Evolutionary conservation across 2,888 invertebrate species (phyloP).

Genomic region (Mermis nigrescens): DNA sequence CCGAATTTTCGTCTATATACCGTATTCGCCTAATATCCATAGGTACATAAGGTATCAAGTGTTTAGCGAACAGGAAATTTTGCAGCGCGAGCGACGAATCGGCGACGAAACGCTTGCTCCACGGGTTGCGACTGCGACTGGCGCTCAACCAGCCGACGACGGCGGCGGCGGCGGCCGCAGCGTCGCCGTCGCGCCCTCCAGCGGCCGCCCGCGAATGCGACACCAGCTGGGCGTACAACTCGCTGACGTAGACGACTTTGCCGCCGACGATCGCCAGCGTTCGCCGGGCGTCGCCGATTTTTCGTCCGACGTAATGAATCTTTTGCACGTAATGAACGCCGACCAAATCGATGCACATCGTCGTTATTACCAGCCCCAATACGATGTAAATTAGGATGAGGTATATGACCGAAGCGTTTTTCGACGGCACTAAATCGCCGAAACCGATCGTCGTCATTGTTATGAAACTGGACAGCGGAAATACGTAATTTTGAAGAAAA

Average conservation of each 20-base stretch:
- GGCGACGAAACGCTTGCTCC: no score
- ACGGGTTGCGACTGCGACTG: constrained; percentile 18
- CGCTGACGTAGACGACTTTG: constrained; percentile 31
- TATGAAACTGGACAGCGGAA: background rate
- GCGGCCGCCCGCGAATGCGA: constrained; percentile 23
- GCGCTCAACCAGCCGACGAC: background rate
- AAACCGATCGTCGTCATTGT: constrained; percentile 1
- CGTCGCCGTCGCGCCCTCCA: background rate
- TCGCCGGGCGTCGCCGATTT: constrained; percentile 29
- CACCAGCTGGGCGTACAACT: constrained; percentile 31
- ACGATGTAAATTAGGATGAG: constrained; percentile 30
- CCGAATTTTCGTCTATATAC: constrained; percentile 14
- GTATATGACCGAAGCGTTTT: constrained; percentile 28
- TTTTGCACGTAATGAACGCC: constrained; percentile 32
- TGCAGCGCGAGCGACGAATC: constrained; percentile 33
- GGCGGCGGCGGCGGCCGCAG: no score
- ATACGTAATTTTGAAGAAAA: no score
- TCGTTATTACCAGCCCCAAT: constrained; percentile 30
- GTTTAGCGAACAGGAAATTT: constrained; percentile 30
- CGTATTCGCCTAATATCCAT: constrained; percentile 29
- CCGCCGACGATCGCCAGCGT: constrained; percentile 32
- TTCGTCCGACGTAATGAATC: constrained; percentile 32
- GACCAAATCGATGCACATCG: constrained; percentile 32
- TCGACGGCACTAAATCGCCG: constrained; percentile 26
- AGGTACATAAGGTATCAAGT: constrained; percentile 31